A percentile compares a stretch with the other conserved stretches of the same genome.
These are phyloP conservation scores for Rhadina sibilatrix DNA, from an alignment of 2,113 vertebrate species.

Conservation along the genomic window DNA sequence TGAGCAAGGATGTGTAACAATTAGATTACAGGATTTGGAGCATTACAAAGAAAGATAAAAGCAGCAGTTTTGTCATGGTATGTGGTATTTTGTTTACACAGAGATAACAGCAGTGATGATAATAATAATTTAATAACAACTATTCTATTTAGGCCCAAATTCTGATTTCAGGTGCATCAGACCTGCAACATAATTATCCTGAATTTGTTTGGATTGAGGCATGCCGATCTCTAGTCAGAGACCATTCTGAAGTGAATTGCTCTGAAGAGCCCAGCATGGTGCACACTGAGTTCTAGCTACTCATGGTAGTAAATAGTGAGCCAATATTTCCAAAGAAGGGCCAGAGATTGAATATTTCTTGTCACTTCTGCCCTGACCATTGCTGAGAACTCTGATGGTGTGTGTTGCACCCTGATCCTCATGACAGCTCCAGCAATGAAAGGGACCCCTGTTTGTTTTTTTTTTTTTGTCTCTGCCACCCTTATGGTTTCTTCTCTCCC, in stretches of 20 bases:
- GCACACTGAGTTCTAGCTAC: neutral
- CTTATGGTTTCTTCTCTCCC: neutral
- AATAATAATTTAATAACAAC: neutral
- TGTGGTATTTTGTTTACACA: constrained; percentile 42
- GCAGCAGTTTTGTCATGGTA: constrained; percentile 5
- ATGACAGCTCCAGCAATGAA: neutral
- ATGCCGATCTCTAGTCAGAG: neutral
- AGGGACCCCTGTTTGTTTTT: neutral
- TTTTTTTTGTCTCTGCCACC: neutral
- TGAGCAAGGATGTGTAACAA: constrained; percentile 63
- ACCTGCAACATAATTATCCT: neutral
- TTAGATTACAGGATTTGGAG: constrained; percentile 69
- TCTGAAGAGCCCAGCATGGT: neutral
- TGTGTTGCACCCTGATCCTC: neutral
- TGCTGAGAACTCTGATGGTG: neutral
- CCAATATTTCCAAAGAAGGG: neutral
- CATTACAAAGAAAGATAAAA: constrained; percentile 54
- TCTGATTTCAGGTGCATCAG: neutral
- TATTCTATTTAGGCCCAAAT: neutral
- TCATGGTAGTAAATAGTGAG: neutral
- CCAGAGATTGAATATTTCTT: neutral
- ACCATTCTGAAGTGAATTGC: neutral
- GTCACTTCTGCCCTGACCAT: neutral
- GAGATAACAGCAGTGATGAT: neutral
- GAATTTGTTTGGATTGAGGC: neutral